Percentiles rank a stretch among this genome's conserved stretches.
phyloP scores from a whole-genome alignment of 2,113 vertebrate species.

The Lophotis ruficrista region DNA sequence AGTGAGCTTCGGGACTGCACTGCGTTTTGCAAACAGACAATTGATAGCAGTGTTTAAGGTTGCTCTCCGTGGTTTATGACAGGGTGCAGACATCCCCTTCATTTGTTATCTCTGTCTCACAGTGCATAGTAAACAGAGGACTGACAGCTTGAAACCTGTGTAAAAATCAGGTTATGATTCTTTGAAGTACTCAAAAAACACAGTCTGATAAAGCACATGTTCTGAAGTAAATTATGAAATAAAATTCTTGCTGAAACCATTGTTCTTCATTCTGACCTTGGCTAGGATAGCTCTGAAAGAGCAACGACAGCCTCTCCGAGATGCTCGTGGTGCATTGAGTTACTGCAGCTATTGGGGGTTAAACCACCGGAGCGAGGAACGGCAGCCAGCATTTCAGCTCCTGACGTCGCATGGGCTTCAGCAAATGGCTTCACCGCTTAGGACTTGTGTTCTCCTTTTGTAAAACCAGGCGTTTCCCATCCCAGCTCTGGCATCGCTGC shows the following conservation, averaged over 20 bases:
- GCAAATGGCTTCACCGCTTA: neutral
- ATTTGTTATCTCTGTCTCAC: neutral
- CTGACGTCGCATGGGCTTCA: accelerated
- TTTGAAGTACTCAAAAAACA: neutral
- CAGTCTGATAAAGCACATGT: neutral
- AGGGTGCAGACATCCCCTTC: neutral
- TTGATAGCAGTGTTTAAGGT: neutral
- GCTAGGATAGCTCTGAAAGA: neutral
- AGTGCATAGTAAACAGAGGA: neutral
- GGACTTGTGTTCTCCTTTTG: neutral
- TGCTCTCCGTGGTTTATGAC: neutral
- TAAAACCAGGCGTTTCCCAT: neutral
- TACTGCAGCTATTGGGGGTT: neutral
- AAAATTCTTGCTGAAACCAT: neutral
- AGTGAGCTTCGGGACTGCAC: neutral
- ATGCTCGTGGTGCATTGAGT: accelerated
- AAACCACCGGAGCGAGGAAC: neutral
- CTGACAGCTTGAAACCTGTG: neutral
- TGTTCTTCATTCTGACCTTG: neutral
- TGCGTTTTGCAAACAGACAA: neutral
- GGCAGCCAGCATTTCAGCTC: neutral
- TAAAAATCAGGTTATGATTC: neutral
- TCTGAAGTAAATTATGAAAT: neutral
- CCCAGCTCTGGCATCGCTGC: neutral
- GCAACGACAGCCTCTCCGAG: neutral